Base-by-base conservation (phyloP, 1,140 invertebrate genomes). In the Cydia strobilella region DNA sequence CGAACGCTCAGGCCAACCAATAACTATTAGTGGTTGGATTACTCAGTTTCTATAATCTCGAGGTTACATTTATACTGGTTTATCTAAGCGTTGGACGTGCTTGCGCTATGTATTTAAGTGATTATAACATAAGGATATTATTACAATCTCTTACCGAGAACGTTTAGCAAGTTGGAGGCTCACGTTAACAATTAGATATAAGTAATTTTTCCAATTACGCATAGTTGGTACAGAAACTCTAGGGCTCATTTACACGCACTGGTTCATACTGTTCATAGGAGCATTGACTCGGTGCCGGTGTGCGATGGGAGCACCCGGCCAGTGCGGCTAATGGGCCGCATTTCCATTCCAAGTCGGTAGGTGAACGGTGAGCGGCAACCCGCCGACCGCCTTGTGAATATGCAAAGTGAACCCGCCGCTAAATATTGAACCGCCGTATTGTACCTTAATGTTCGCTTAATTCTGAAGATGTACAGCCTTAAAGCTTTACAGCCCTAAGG, bases 321-420 rank as follows among this genome's bases (percentile, higher is more conserved):
- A 73, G 72, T 59, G 73, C 77, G 74, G 75, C 79, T 89, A 89
- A 89, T 86, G 79, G 81, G 76, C 78, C 75, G 80, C 80, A 89
- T 89, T 89, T 86, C 86, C 80, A 89, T 89, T 86, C 86, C 77
- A 77, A 81, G 84, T 79, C 83, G 83, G 82, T 80, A 82, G 83
- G 81, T 79, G 80, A 76, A 76, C 78, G 76, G 78, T 51, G 23
- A 76, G 78, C 80, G 84, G 81, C 79, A 75, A 81, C 79, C 82
- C 76, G 80, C 77, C 81, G 76, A 85, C 84, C 86, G 81, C 86
- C 86, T 85, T 84, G 82, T 90, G 86, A 90, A 89, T 90, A 90
- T 90, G 89, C 86, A 88, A 87, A 89, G 83, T 83, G 84, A 80
- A 76, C 84, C 77, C 73, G 6, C 79, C 79, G 82, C 87, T 83